phyloP scores from a whole-genome alignment of 2,113 vertebrate genomes.

The Sinocyclocheilus grahami region DNA sequence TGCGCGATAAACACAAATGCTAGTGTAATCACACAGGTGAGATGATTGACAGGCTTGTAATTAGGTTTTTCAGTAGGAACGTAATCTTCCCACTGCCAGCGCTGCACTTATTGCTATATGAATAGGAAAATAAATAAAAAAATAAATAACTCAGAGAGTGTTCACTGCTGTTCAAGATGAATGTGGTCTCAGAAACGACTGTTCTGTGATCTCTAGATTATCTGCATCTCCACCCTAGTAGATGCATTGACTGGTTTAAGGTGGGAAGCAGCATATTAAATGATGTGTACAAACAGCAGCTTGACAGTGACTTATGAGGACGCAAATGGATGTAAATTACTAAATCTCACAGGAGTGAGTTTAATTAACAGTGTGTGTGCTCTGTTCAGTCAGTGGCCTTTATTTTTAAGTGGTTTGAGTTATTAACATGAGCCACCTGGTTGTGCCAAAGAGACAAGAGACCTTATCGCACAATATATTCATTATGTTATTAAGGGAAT shows the following conservation, averaged over 20 bases:
- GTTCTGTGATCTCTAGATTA: neutral
- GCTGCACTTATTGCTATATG: neutral
- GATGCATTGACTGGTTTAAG: neutral
- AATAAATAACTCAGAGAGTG: no score
- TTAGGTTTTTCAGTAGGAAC: slow-evolving; percentile 13
- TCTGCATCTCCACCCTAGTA: neutral
- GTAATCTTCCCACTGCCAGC: no score
- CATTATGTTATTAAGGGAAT: slow-evolving; percentile 19
- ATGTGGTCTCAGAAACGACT: neutral
- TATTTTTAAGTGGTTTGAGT: slow-evolving; percentile 1
- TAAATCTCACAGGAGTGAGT: slow-evolving; percentile 1
- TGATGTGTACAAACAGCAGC: neutral
- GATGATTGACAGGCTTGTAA: slow-evolving; percentile 34
- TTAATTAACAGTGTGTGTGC: neutral
- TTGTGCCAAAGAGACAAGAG: slow-evolving; percentile 5
- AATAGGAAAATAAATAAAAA: neutral
- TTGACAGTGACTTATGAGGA: slow-evolving; percentile 1
- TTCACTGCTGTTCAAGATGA: neutral
- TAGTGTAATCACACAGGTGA: slow-evolving; percentile 25
- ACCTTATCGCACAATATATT: neutral
- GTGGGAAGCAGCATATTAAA: neutral
- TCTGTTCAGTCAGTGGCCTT: slow-evolving; percentile 3
- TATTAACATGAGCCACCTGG: neutral
- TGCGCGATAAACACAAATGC: neutral
- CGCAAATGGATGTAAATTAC: slow-evolving; percentile 15